Conservation (phyloP, 2,113 vertebrate species). For the Telmatochromis brichardi region DNA sequence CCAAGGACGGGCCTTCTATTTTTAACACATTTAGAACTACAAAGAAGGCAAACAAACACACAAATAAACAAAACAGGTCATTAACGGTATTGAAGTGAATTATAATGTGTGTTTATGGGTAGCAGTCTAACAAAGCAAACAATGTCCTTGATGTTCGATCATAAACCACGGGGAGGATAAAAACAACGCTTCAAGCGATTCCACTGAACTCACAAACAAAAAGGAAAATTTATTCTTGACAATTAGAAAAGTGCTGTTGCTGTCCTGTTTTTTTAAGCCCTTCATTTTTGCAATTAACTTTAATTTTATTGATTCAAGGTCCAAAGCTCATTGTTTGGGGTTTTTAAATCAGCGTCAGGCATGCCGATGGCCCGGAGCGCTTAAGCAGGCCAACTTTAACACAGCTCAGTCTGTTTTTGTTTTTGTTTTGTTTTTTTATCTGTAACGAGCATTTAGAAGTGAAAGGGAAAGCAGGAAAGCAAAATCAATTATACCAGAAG, state of each 20-base stretch:
- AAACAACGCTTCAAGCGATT: neutral
- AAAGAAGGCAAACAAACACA: neutral
- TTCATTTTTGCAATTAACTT: neutral
- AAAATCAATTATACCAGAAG: slow-evolving; percentile 10
- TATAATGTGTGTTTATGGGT: neutral
- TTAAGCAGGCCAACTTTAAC: neutral
- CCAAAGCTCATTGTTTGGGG: neutral
- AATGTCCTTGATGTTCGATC: neutral
- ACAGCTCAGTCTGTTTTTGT: neutral
- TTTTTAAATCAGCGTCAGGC: neutral
- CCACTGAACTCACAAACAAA: neutral
- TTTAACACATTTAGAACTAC: neutral
- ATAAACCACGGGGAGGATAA: neutral
- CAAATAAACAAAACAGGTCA: neutral
- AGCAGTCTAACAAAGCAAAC: neutral
- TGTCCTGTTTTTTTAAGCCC: neutral
- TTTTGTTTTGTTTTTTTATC: neutral
- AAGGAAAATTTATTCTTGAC: neutral
- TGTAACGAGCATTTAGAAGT: neutral
- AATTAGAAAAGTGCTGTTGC: neutral
- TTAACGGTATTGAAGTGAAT: neutral
- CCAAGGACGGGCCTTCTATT: neutral
- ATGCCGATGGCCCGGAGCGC: neutral
- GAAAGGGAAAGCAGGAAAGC: neutral
- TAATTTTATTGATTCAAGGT: slow-evolving; percentile 3